These are phyloP conservation scores for Tenthredo scrophulariae DNA, from an alignment of 2,888 invertebrate species.

Conservation along the genomic window DNA sequence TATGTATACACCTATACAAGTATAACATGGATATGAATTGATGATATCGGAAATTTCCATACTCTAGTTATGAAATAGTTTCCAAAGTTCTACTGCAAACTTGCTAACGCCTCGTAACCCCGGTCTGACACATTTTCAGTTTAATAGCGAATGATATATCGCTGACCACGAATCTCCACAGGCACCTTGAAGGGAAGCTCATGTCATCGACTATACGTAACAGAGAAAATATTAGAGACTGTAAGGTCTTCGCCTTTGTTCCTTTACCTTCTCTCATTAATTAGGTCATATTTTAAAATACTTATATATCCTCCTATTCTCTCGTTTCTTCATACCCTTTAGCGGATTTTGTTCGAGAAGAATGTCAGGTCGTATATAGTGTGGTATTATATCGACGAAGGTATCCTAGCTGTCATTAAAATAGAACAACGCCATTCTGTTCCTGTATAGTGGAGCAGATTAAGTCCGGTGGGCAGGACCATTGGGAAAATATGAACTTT, in stretches of 20 bases:
- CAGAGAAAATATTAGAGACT: neutral
- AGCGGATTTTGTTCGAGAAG: neutral
- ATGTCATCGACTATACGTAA: neutral
- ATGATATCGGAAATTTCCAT: slow-evolving; percentile 42
- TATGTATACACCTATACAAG: neutral
- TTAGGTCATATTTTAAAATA: slow-evolving; percentile 15
- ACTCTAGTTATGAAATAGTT: slow-evolving; percentile 30
- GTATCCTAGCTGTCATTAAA: neutral
- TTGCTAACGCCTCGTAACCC: slow-evolving; percentile 8
- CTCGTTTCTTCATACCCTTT: neutral
- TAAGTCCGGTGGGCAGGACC: neutral
- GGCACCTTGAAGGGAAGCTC: neutral
- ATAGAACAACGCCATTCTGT: slow-evolving; percentile 1
- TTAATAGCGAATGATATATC: slow-evolving; percentile 42
- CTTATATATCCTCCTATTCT: neutral
- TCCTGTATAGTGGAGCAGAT: neutral
- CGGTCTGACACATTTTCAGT: slow-evolving; percentile 41
- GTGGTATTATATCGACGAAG: neutral
- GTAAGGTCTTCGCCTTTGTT: slow-evolving; percentile 1
- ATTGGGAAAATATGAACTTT: slow-evolving; percentile 12
- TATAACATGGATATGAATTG: slow-evolving; percentile 22
- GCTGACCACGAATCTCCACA: neutral
- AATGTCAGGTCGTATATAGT: neutral
- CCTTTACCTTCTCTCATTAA: neutral
- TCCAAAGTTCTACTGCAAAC: slow-evolving; percentile 27